Evolutionary conservation across 1,140 invertebrate species (phyloP).

Genomic region (Drosophila kikkawai): DNA sequence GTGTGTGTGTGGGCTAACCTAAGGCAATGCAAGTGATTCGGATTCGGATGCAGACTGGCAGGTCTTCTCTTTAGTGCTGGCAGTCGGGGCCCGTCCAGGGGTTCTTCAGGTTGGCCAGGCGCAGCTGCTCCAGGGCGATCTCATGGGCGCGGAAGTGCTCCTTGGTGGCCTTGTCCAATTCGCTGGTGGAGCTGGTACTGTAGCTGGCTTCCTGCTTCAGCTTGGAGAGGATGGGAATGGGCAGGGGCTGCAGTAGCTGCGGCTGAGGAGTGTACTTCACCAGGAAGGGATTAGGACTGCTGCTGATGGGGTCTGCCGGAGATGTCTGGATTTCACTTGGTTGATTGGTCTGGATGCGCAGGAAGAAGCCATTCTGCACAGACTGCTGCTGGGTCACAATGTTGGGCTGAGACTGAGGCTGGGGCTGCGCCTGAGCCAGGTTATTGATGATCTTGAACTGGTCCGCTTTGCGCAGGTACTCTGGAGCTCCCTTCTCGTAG

Average conservation of each 20-base stretch:
- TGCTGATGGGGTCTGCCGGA: neutral
- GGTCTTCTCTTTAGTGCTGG: conserved; percentile 30
- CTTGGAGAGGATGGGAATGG: conserved; percentile 3
- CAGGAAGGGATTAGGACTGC: conserved; percentile 65
- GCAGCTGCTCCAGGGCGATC: conserved; percentile 75
- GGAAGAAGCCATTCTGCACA: conserved; percentile 73
- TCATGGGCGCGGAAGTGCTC: conserved; percentile 80
- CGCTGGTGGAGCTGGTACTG: conserved; percentile 35
- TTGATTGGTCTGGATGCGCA: conserved; percentile 64
- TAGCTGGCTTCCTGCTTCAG: conserved; percentile 9
- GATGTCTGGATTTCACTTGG: conserved; percentile 9
- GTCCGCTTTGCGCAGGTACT: conserved; percentile 19
- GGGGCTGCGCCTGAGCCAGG: conserved; percentile 17
- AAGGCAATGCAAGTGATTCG: conserved; percentile 61
- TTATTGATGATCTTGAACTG: conserved; percentile 34
- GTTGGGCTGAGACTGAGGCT: conserved; percentile 18
- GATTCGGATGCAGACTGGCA: conserved; percentile 3
- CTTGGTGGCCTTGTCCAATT: conserved; percentile 66
- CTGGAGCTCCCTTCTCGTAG: conserved; percentile 14
- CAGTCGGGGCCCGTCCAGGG: conserved; percentile 33
- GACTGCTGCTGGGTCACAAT: conserved; percentile 60
- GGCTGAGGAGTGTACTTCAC: conserved; percentile 53
- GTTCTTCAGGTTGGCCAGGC: conserved; percentile 71
- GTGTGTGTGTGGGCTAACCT: conserved; percentile 38
- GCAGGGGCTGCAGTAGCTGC: neutral